Evolutionary conservation across 1,140 invertebrate genomes (phyloP), one percentile per base, ranked within the genome.

Genomic region (Lordiphosa clarofinis): DNA sequence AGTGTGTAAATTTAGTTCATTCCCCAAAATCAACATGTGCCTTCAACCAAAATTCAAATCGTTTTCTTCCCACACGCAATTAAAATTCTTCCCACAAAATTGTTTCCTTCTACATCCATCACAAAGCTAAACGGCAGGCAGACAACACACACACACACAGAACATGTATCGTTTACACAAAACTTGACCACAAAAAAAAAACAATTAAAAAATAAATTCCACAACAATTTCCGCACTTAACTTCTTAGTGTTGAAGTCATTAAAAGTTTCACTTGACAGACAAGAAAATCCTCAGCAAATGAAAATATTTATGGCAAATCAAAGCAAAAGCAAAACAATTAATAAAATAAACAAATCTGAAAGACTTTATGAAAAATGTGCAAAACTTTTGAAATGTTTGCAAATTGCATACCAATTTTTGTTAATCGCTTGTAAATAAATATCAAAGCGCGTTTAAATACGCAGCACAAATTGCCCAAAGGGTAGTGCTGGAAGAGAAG

Each of bases 381-480:
- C 2, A 5, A 15, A 21, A 19, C 9, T 24, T 6, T 12, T 38
- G 37, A 13, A 38, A 11, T 21, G 24, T 47, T 42, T 58, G 52
- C 21, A 54, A 47, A 55, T 39, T 53, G 67, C 60, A 59, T 54
- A 58, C 52, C 66, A 71, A 73, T 56, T 66, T 44, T 57, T 33
- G 72, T 56, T 72, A 81, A 79, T 79, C 58, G 60, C 60, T 71
- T 54, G 62, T 56, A 75, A 75, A 75, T 79, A 79, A 79, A 79
- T 79, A 79, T 79, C 71, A 79, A 79, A 79, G 75, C 66, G 57
- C 48, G 54, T 73, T 46, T 39, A 73, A 73, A 73, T 70, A 66
- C 66, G 59, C 74, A 73, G 47, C 39, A 37, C 64, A 64, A 74
- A 68, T 60, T 42, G 38, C 37, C 42, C 35, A 15, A 40, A 40